These are phyloP conservation scores for Diacarnus erythraeanus DNA, from an alignment of 37 sponge, comb jelly and placozoan genomes.

Conservation along the genomic window DNA sequence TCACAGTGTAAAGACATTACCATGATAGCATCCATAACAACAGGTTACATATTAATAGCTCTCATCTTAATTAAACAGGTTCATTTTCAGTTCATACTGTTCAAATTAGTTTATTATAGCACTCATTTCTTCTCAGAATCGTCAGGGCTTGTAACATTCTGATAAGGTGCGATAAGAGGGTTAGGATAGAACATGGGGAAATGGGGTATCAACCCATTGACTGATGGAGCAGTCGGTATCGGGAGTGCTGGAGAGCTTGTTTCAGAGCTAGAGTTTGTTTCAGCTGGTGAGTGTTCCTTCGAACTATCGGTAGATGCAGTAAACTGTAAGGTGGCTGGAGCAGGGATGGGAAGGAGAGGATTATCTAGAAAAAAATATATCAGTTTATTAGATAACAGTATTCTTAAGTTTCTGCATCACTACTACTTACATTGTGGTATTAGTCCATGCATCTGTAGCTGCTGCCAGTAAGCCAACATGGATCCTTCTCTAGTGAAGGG, in stretches of 20 bases:
- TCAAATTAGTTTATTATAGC: too few species aligned
- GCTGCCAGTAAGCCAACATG: slow-evolving; percentile 5
- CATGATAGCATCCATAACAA: too few species aligned
- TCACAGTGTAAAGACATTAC: too few species aligned
- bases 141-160: not conserved
- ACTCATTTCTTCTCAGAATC: not conserved
- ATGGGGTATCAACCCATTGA: not conserved
- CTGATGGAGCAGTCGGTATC: not conserved
- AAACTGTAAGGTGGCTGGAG: not conserved
- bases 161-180: not conserved
- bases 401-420: too few species aligned
- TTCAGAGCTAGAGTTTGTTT: not conserved
- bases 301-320: not conserved
- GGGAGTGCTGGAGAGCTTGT: not conserved
- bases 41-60: too few species aligned
- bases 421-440: not conserved
- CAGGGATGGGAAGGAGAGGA: not conserved
- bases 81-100: too few species aligned
- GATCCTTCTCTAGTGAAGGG: not conserved
- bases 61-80: too few species aligned
- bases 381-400: too few species aligned
- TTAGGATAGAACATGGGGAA: not conserved
- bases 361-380: not conserved
- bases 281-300: not conserved
- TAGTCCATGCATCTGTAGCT: not conserved